These are phyloP conservation scores for Anthopleura sola DNA, from an alignment of 64 coral and sea anemone genomes.

Conservation along the genomic window DNA sequence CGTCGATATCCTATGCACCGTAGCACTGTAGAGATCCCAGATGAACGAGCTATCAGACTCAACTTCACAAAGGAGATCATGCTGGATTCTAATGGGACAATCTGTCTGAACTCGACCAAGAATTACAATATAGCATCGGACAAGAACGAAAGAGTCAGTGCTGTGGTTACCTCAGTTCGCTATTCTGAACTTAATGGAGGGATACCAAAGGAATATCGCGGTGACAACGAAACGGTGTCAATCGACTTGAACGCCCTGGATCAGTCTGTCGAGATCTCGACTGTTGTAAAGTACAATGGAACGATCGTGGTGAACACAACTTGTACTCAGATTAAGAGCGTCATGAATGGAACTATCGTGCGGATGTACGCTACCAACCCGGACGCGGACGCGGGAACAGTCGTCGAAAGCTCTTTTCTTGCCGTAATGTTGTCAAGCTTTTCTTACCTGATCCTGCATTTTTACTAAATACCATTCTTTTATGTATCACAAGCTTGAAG, in stretches of 20 bases:
- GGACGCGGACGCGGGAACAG: neutral
- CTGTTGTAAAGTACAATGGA: constrained; percentile 9
- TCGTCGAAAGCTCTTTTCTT: neutral
- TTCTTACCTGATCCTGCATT: neutral
- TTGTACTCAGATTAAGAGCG: constrained; percentile 26
- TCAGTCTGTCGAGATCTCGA: constrained; percentile 15
- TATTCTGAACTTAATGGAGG: neutral
- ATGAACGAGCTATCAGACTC: neutral
- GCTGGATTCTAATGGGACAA: neutral
- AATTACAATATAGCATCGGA: neutral
- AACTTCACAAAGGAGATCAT: neutral
- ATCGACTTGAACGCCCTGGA: neutral
- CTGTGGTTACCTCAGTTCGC: neutral
- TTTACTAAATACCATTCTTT: neutral
- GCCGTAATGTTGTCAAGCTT: neutral
- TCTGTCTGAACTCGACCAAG: neutral
- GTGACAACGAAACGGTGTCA: neutral
- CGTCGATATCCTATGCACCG: neutral
- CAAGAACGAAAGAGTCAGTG: neutral
- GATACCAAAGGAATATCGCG: neutral
- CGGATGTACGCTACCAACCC: constrained; percentile 34
- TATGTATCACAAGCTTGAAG: too few species aligned
- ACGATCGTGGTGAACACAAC: constrained; percentile 12
- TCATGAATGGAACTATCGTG: constrained; percentile 20
- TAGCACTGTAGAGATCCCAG: neutral